These are phyloP conservation scores for Spilosoma lubricipeda DNA, from an alignment of 2,888 invertebrate genomes.

Conservation along the genomic window DNA sequence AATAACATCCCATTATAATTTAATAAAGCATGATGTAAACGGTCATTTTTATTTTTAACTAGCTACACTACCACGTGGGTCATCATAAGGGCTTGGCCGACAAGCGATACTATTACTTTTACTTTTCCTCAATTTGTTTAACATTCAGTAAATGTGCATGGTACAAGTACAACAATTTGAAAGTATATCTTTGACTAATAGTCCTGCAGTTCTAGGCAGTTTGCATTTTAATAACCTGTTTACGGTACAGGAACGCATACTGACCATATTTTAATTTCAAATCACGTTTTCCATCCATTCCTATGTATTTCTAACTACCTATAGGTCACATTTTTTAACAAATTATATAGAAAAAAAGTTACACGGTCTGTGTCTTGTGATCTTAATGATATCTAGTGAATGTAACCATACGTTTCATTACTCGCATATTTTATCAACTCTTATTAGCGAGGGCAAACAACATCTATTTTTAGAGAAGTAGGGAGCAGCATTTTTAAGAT, in stretches of 20 bases:
- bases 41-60: conserved; percentile 44
- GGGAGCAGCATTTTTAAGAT: neutral
- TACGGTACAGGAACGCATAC: conserved; percentile 24
- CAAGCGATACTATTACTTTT: conserved; percentile 28
- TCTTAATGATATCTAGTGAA: neutral
- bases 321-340: neutral
- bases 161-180: conserved; percentile 22
- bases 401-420: neutral
- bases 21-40: conserved; percentile 63
- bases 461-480: neutral
- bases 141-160: conserved; percentile 25
- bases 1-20: conserved; percentile 49
- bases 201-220: conserved; percentile 22
- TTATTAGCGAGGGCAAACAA: too few relatives aligned
- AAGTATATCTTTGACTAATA: conserved; percentile 31
- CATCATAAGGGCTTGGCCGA: conserved; percentile 21
- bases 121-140: conserved; percentile 21
- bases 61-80: neutral
- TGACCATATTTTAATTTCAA: conserved; percentile 40
- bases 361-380: neutral
- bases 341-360: neutral
- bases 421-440: too few relatives aligned
- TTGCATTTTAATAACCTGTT: conserved; percentile 42
- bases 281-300: conserved; percentile 43
- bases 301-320: neutral